Base-by-base conservation (phyloP, 2,113 vertebrate genomes). In the Loxodonta africana region DNA sequence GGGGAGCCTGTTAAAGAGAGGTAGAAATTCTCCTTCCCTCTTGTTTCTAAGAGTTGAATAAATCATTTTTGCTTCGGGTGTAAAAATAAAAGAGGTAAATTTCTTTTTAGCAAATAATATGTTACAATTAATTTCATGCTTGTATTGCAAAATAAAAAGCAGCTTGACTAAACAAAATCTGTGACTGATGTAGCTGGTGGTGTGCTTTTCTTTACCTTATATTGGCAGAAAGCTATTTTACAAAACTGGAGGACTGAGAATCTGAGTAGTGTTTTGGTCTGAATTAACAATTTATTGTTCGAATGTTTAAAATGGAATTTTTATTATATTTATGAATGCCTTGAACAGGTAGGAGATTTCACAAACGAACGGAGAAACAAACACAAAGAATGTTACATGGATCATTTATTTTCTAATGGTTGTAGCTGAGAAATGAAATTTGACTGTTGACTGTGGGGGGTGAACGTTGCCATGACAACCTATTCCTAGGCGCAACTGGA, bases 391-490 rank as follows among this genome's bases (percentile, higher is more conserved):
- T 95, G 88, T 96, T 97, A 92, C 96, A 98, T 6, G 92, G 94
- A 33, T 69, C 96, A 97, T 97, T 98, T 97, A 92, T 97, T 97
- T 97, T 92, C 92, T 97, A 97, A 97, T 97, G 97, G 96, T 95
- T 96, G 67, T 80, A 95, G 85, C 77, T 96, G 90, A 95, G 96
- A 97, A 97, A 97, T 96, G 77, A 98, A 97, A 98, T 97, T 94
- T 98, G 90, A 96, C 87, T 95, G 85, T 97, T 97, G 92, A 91
- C 96, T 92, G 96, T 97, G 96, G 95, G 95, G 96, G 96, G 96
- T 90, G 60, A 91, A 78, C 90, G 96, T 97, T 97, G 82, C 94
- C 44, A 97, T 97, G 86, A 96, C 85, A 98, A 97, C 97, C 63
- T 91, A 90, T 91, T 96, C 73, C 97, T 91, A 95, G 96, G 94